These are phyloP conservation scores for Percopsis omiscomaycus DNA, from an alignment of 2,797 vertebrate species.

Conservation along the genomic window DNA sequence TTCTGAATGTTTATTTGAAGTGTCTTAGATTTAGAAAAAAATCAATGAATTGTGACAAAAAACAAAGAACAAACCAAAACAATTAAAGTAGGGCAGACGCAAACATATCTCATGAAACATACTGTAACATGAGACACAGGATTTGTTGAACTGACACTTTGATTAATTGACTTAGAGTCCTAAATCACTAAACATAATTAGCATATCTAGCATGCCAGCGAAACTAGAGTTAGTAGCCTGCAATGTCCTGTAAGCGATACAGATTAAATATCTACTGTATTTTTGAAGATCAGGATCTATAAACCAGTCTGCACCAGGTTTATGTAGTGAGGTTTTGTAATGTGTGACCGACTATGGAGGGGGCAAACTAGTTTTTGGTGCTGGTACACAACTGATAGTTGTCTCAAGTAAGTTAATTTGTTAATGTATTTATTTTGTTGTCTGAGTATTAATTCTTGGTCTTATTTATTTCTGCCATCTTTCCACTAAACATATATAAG, in stretches of 20 bases:
- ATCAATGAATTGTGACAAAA: not conserved
- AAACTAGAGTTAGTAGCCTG: too few relatives aligned
- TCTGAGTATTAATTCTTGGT: too few relatives aligned
- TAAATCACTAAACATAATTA: too few relatives aligned
- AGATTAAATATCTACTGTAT: too few relatives aligned
- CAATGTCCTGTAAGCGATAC: too few relatives aligned
- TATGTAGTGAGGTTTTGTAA: not conserved
- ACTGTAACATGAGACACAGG: not conserved
- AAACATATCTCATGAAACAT: not conserved
- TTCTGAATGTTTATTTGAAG: not conserved
- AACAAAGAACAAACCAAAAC: not conserved
- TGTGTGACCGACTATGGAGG: constrained; percentile 19
- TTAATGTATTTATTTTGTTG: not conserved
- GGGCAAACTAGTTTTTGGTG: constrained; percentile 26
- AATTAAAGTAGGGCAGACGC: not conserved
- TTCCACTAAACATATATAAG: too few relatives aligned
- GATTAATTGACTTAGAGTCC: too few relatives aligned
- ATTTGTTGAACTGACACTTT: too few relatives aligned
- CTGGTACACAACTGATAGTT: constrained; percentile 20
- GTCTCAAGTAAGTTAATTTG: constrained; percentile 31
- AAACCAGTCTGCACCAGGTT: not conserved
- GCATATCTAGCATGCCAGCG: too few relatives aligned
- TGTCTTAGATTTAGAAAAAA: not conserved
- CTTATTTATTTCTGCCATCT: too few relatives aligned
- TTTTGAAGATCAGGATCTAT: too few relatives aligned